phyloP scores from a whole-genome alignment of 1,140 invertebrate genomes.

The Helicoverpa armigera region DNA sequence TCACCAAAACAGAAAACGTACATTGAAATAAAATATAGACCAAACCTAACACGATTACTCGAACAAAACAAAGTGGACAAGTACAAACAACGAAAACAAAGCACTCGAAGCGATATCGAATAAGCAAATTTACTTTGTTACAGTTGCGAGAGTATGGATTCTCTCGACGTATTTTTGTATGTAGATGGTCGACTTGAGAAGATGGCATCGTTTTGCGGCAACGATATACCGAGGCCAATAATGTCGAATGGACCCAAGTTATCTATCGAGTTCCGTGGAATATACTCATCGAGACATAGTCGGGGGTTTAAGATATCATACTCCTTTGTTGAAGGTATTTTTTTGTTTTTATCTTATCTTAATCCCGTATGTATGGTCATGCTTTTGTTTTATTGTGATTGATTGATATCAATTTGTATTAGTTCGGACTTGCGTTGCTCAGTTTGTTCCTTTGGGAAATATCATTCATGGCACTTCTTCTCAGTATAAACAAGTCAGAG shows the following conservation, averaged over 20 bases:
- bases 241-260: conserved; percentile 96
- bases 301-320: conserved; percentile 95
- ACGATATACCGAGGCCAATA: conserved; percentile 91
- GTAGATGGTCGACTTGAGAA: conserved; percentile 93
- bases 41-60: conserved; percentile 37
- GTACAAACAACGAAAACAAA: conserved; percentile 39
- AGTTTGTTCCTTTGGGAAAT: not conserved
- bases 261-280: conserved; percentile 93
- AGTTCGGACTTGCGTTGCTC: not conserved
- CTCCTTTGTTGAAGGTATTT: conserved; percentile 95
- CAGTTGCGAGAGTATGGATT: conserved; percentile 93
- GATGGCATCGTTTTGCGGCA: conserved; percentile 94
- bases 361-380: conserved; percentile 51
- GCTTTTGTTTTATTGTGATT: conserved; percentile 26
- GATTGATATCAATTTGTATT: conserved; percentile 5
- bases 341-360: conserved; percentile 46
- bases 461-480: not conserved
- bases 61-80: conserved; percentile 26
- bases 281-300: conserved; percentile 89
- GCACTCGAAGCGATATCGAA: conserved; percentile 40
- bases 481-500: no score
- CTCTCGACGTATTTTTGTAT: conserved; percentile 92
- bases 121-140: conserved; percentile 72
- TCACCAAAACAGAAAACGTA: not conserved
- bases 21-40: not conserved